Conservation (phyloP, 2,888 invertebrate species). For the Loripinus fragilis region DNA sequence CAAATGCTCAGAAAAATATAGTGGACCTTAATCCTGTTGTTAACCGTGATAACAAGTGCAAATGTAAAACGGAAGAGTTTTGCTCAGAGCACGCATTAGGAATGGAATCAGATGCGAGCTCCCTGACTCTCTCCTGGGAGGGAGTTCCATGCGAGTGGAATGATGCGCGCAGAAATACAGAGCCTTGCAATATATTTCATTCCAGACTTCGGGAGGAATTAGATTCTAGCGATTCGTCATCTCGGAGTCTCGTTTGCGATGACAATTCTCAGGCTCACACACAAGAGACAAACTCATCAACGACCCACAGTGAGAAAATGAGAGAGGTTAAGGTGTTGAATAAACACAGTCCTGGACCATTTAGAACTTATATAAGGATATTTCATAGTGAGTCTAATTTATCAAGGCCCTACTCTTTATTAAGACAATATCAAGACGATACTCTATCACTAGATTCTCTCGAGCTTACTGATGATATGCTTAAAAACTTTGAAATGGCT, state of each 20-base stretch:
- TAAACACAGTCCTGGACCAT: neutral
- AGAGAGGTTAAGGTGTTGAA: neutral
- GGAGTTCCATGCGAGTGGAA: conserved; percentile 54
- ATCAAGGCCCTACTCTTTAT: conserved; percentile 44
- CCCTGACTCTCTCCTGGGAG: conserved; percentile 56
- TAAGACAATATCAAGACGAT: conserved; percentile 32
- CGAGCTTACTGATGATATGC: conserved; percentile 60
- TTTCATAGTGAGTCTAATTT: conserved; percentile 64
- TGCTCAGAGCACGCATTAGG: conserved; percentile 38
- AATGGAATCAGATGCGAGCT: conserved; percentile 50
- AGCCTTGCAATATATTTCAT: conserved; percentile 31
- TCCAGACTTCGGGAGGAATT: neutral
- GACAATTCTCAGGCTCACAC: neutral
- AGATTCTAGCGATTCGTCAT: neutral
- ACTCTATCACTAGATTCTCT: conserved; percentile 61
- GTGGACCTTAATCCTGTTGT: neutral
- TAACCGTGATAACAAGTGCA: neutral
- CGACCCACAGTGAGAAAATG: neutral
- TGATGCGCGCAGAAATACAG: conserved; percentile 54
- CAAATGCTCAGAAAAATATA: neutral
- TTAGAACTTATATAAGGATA: conserved; percentile 30
- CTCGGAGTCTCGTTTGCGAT: neutral
- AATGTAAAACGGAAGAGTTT: conserved; percentile 11
- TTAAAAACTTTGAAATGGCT: conserved; percentile 63
- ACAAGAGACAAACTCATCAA: neutral